Conservation (phyloP, 2,888 invertebrate genomes). For the Parasteatoda lunata region DNA sequence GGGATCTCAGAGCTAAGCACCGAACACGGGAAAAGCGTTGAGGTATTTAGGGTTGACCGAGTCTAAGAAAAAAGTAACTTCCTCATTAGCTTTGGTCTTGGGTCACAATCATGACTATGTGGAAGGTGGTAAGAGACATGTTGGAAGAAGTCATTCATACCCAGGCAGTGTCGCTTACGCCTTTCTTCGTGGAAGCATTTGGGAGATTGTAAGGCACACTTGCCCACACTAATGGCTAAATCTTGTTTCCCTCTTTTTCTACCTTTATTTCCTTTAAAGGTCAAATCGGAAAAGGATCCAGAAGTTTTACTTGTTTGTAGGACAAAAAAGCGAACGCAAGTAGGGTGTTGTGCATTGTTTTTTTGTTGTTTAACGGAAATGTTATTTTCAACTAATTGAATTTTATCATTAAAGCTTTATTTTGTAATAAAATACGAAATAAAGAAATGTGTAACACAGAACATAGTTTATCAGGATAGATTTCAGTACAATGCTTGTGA, state of each 20-base stretch:
- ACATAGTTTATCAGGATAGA: too few species aligned
- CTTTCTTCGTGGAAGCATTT: slow-evolving; percentile 12
- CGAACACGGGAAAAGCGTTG: not conserved
- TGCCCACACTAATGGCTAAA: slow-evolving; percentile 38
- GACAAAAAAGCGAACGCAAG: too few species aligned
- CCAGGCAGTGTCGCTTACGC: slow-evolving; percentile 13
- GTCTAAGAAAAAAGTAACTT: not conserved
- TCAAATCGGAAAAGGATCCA: not conserved
- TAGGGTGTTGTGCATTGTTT: too few species aligned
- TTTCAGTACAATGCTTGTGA: too few species aligned
- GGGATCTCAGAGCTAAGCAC: slow-evolving; percentile 16
- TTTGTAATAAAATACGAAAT: too few species aligned
- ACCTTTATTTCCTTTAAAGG: not conserved
- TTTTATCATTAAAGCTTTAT: too few species aligned
- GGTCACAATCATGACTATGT: slow-evolving; percentile 7
- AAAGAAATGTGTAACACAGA: too few species aligned
- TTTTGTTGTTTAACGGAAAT: too few species aligned
- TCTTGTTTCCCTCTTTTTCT: slow-evolving; percentile 41
- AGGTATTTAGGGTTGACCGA: not conserved
- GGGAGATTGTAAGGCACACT: slow-evolving; percentile 27
- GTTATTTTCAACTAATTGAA: too few species aligned
- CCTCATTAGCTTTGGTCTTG: slow-evolving; percentile 13
- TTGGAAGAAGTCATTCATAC: slow-evolving; percentile 10
- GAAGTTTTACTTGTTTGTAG: too few species aligned
- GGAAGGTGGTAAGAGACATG: not conserved